Evolutionary conservation across 2,113 vertebrate genomes (phyloP).

Genomic region (Perognathus longimembris): DNA sequence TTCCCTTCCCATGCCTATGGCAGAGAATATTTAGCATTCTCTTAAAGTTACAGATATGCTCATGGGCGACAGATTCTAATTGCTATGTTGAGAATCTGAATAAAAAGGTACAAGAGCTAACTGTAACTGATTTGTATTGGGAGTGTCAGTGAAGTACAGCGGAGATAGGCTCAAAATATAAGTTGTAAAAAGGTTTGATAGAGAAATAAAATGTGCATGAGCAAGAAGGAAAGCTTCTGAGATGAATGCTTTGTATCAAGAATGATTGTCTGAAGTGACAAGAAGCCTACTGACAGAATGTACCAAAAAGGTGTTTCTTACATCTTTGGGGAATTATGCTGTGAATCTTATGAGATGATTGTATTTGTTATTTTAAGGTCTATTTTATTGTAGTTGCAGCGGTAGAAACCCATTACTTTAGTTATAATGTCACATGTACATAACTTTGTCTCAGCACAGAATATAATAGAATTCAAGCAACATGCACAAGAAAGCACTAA

Average conservation of each 20-base stretch:
- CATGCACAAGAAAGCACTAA: background rate
- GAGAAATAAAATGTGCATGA: background rate
- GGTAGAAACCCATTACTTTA: conserved; percentile 44
- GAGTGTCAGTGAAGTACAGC: background rate
- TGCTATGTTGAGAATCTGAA: background rate
- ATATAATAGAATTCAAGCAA: background rate
- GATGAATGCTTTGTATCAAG: background rate
- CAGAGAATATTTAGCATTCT: background rate
- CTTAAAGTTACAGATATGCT: background rate
- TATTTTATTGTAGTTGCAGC: background rate
- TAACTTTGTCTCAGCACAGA: background rate
- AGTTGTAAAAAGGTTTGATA: background rate
- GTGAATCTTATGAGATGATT: conserved; percentile 16
- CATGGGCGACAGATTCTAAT: background rate
- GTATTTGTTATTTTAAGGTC: conserved; percentile 34
- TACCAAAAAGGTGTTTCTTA: background rate
- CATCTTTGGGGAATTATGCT: background rate
- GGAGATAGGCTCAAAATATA: background rate
- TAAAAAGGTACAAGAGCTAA: background rate
- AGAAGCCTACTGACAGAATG: background rate
- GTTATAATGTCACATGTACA: background rate
- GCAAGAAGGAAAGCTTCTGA: background rate
- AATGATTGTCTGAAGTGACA: background rate
- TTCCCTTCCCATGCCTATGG: background rate
- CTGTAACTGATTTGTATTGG: background rate